Percentiles rank a stretch among this genome's conserved stretches.
Conservation (phyloP, 2,113 vertebrate genomes). For the Alces alces region DNA sequence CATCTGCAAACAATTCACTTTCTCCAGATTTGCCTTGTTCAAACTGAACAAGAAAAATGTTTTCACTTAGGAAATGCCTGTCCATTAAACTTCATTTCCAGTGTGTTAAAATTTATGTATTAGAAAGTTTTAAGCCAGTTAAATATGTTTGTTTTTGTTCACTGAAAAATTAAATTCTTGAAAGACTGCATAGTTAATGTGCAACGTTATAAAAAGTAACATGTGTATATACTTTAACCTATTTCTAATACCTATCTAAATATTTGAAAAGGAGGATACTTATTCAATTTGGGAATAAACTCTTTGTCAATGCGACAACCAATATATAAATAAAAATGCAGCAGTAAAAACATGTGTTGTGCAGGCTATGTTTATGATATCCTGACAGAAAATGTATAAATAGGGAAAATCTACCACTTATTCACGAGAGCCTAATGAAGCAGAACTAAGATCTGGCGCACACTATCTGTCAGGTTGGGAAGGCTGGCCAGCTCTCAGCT, state of each 20-base stretch:
- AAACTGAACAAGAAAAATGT: background rate
- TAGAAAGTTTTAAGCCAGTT: background rate
- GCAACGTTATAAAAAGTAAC: slow-evolving; percentile 70
- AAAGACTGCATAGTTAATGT: slow-evolving; percentile 64
- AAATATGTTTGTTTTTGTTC: slow-evolving; percentile 44
- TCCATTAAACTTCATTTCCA: background rate
- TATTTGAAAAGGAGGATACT: slow-evolving; percentile 74
- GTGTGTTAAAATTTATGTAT: background rate
- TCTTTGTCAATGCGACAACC: slow-evolving; percentile 76
- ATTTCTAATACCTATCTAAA: slow-evolving; percentile 74
- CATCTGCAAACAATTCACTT: slow-evolving; percentile 10
- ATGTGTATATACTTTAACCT: slow-evolving; percentile 74
- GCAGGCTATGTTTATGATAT: slow-evolving; percentile 76
- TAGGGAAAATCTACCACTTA: slow-evolving; percentile 79
- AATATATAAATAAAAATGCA: slow-evolving; percentile 71
- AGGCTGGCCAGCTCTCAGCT: slow-evolving; percentile 73
- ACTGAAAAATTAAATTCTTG: slow-evolving; percentile 64
- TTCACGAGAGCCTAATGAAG: slow-evolving; percentile 81
- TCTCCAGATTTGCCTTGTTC: background rate
- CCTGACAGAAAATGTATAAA: slow-evolving; percentile 79
- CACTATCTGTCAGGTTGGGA: slow-evolving; percentile 72
- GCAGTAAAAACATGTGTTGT: slow-evolving; percentile 70
- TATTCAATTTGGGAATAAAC: slow-evolving; percentile 73
- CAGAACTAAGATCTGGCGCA: slow-evolving; percentile 78
- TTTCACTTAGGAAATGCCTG: background rate